Base-by-base conservation (phyloP, 2,888 invertebrate genomes). In the Meliscaeva auricollis region DNA sequence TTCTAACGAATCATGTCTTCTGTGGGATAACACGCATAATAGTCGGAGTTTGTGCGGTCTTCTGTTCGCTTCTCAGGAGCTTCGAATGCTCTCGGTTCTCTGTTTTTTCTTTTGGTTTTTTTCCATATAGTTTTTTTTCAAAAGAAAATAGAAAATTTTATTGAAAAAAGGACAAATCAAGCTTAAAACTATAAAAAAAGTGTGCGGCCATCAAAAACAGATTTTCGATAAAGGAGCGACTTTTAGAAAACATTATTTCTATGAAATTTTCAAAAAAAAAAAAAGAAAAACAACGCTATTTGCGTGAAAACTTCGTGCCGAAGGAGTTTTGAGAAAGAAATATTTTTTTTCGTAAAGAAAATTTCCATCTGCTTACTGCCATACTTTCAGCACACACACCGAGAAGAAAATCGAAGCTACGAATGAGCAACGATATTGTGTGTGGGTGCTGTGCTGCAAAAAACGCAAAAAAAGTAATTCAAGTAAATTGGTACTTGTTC, bases 11-110 rank as follows among this genome's bases (percentile, higher is more conserved):
- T 77, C 81, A 81, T 81, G 80, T 85, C 85, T 80, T 85, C 81
- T 85, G 72, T 68, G 41, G 85, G 56, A 85, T 85, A 85, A 81
- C 85, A 85, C 85, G 81, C 81, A 85, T 72, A 85, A 81, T 81
- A 85, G 85, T 85, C 85, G 85, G 85, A 85, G 85, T 85, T 85
- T 85, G 85, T 85, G 85, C 85, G 85, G 85, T 85, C 81, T 85
- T 85, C 85, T 85, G 81, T 85, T 85, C 85, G 85, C 81, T 85
- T 85, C 80, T 85, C 68, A 81, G 68, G 85, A 77, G 85, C 81
- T 73, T 81, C 85, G 76, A 76, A 85, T 85, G 85, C 85, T 85
- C 81, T 85, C 85, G 85, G 85, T 85, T 81, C 85, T 85, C 85
- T 85, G 81, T 85, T 85, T 85, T 85, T 85, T 85, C 85, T 85